Evolutionary conservation across 2,797 vertebrate genomes (phyloP).

Genomic region (Cryptoblepharus egeriae): DNA sequence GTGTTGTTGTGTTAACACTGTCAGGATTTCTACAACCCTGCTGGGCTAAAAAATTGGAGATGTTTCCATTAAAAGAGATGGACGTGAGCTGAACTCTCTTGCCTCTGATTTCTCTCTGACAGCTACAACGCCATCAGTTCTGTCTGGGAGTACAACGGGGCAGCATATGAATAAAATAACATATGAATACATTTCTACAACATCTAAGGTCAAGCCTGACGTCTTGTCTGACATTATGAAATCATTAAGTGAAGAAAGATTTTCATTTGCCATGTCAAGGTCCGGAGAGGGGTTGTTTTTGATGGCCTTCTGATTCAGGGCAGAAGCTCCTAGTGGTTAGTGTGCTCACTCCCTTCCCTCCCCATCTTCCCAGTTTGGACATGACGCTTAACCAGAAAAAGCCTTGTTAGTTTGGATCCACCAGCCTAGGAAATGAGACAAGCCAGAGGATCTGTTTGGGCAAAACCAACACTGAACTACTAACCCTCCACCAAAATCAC

Average conservation of each 20-base stretch:
- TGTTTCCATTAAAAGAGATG: neutral
- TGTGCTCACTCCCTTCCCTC: too few species aligned
- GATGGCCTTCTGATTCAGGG: too few species aligned
- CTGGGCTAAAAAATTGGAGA: neutral
- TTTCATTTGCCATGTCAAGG: conserved; percentile 33
- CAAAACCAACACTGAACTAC: too few species aligned
- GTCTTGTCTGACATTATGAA: conserved; percentile 16
- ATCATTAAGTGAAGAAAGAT: conserved; percentile 14
- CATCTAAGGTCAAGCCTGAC: conserved; percentile 40
- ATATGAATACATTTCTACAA: conserved; percentile 30
- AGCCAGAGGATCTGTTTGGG: too few species aligned
- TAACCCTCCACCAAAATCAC: too few species aligned
- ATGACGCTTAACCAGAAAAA: too few species aligned
- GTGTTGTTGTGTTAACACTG: neutral
- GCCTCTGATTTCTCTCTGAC: neutral
- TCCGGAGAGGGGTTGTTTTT: too few species aligned
- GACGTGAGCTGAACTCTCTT: neutral
- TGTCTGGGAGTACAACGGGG: neutral
- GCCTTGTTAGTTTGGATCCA: too few species aligned
- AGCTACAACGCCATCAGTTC: accelerated
- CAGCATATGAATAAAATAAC: conserved; percentile 44
- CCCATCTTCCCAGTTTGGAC: too few species aligned
- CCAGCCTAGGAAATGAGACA: too few species aligned
- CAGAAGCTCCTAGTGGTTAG: too few species aligned
- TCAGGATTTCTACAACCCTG: neutral